Conservation (phyloP, 2,888 invertebrate species). For the Drosophila mercatorum region DNA sequence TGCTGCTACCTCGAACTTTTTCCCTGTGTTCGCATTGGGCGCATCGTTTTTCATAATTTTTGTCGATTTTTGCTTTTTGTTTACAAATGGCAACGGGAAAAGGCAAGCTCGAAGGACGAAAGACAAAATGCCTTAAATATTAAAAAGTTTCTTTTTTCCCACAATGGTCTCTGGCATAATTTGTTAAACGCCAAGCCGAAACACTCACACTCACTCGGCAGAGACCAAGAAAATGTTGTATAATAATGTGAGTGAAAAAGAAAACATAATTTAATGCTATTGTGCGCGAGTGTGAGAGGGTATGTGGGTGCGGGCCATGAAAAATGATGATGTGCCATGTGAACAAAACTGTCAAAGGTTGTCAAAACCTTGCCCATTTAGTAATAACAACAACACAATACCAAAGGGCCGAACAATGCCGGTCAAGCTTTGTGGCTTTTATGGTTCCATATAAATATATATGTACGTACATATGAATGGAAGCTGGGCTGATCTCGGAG, state of each 20-base stretch:
- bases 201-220: constrained; percentile 14
- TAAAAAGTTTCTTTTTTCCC: constrained; percentile 50
- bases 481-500: background rate
- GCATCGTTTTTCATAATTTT: constrained; percentile 61
- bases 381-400: constrained; percentile 56
- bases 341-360: constrained; percentile 77
- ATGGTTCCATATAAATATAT: constrained; percentile 13
- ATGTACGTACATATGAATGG: constrained; percentile 41
- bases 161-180: constrained; percentile 59
- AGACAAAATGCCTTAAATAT: constrained; percentile 52
- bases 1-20: constrained; percentile 39
- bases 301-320: constrained; percentile 43
- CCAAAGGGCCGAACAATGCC: constrained; percentile 30
- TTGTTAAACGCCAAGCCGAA: constrained; percentile 59
- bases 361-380: constrained; percentile 76
- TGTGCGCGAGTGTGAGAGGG: background rate
- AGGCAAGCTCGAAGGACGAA: constrained; percentile 29
- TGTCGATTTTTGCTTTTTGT: constrained; percentile 38
- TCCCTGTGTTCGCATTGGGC: constrained; percentile 46
- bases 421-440: constrained; percentile 50
- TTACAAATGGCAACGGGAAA: constrained; percentile 49
- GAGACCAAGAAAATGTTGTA: constrained; percentile 11
- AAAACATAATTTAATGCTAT: constrained; percentile 56
- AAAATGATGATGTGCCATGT: constrained; percentile 74
- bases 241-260: constrained; percentile 35